phyloP scores from a whole-genome alignment of 2,113 vertebrate genomes.

The Pterocles orientalis region DNA sequence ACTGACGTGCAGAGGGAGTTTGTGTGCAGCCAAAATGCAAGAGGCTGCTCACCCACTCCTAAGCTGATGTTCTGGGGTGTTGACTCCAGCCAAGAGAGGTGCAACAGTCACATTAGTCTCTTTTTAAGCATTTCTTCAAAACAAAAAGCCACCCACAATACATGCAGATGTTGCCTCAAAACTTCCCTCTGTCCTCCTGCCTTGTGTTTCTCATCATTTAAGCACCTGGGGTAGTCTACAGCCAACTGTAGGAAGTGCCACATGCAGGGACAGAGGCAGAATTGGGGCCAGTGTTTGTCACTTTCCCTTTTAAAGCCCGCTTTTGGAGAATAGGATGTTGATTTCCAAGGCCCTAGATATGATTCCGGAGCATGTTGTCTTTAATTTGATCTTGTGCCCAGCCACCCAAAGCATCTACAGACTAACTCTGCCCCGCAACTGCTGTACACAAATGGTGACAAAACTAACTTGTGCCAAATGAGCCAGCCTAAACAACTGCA shows the following conservation, averaged over 20 bases:
- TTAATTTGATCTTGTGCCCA: not conserved
- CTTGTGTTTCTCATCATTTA: not conserved
- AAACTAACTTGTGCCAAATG: not conserved
- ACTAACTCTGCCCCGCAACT: not conserved
- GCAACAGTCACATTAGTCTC: not conserved
- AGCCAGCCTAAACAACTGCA: not conserved
- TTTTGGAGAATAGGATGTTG: not conserved
- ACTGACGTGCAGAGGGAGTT: not conserved
- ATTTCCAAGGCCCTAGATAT: not conserved
- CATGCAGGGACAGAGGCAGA: not conserved
- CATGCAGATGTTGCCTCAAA: not conserved
- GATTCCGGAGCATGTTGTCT: not conserved
- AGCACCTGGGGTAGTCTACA: not conserved
- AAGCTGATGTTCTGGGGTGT: not conserved
- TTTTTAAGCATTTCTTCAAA: not conserved
- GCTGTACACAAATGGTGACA: not conserved
- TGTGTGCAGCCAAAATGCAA: not conserved
- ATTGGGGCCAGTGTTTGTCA: not conserved
- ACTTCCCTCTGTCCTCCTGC: not conserved
- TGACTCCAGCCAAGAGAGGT: not conserved
- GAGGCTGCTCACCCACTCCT: not conserved
- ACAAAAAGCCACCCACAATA: not conserved
- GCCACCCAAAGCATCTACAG: not conserved
- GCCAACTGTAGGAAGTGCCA: not conserved
- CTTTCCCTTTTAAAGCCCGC: not conserved